Percentiles rank a stretch among this genome's conserved stretches.
phyloP scores from a whole-genome alignment of 1,140 invertebrate species.

The Caerostris darwini region DNA sequence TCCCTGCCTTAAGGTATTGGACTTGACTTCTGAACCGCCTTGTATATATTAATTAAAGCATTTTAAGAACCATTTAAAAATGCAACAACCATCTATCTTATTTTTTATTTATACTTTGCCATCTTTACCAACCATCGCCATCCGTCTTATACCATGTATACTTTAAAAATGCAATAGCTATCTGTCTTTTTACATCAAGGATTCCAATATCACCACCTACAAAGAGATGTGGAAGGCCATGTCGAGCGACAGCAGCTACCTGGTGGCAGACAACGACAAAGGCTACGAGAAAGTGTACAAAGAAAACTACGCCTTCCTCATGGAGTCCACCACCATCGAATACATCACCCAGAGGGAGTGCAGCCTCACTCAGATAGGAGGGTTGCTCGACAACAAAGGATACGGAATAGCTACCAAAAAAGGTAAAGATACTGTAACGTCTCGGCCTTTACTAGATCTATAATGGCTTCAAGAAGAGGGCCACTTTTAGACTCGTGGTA shows the following conservation, averaged over 20 bases:
- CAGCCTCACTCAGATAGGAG: slow-evolving; percentile 89
- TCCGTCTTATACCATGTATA: no score
- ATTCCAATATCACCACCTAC: slow-evolving; percentile 93
- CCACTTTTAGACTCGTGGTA: no score
- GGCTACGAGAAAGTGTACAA: slow-evolving; percentile 91
- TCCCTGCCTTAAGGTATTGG: no score
- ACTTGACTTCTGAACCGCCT: no score
- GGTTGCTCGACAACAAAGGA: slow-evolving; percentile 86
- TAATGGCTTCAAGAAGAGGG: no score
- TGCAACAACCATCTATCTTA: no score
- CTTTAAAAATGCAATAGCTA: no score
- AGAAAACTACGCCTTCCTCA: slow-evolving; percentile 89
- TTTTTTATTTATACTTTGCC: no score
- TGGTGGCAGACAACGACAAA: slow-evolving; percentile 89
- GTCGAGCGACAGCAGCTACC: slow-evolving; percentile 89
- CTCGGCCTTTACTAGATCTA: no score
- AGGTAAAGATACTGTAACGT: slow-evolving; percentile 50
- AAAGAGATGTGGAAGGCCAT: slow-evolving; percentile 92
- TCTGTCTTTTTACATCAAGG: slow-evolving; percentile 83
- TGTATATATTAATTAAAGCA: no score
- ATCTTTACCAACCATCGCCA: no score
- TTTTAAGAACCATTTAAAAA: no score
- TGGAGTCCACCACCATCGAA: slow-evolving; percentile 92
- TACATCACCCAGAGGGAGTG: slow-evolving; percentile 90
- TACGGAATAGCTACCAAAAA: slow-evolving; percentile 91